Evolutionary conservation across 1,140 invertebrate species (phyloP), one percentile per base, ranked within the genome.

Genomic region (Dendrolimus kikuchii): DNA sequence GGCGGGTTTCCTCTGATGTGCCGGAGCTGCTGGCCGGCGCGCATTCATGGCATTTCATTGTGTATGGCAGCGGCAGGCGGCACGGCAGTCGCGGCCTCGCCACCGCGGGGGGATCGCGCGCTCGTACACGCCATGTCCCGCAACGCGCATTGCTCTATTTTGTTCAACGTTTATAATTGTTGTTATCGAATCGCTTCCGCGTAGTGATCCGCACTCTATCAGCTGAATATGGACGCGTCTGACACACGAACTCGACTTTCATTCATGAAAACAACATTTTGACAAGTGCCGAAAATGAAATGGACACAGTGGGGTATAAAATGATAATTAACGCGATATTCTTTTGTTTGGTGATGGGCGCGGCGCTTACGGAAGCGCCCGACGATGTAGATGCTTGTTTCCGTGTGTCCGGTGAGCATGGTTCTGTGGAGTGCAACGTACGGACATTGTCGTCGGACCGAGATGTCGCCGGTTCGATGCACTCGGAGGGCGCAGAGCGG

Each of bases 391-490:
- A 82, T 73, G 77, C 63, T 51, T 84, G 83, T 74, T 90, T 91
- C 48, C 91, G 91, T 51, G 91, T 92, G 52, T 88, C 90, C 51
- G 94, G 93, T 73, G 88, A 71, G 66, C 71, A 70, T 60, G 71
- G 71, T 68, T 53, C 55, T 53, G 86, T 90, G 75, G 87, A 88
- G 75, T 90, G 89, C 81, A 86, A 88, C 53, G 85, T 90, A 55
- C 86, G 88, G 55, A 80, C 86, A 51, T 67, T 90, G 71, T 89
- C 88, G 58, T 71, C 79, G 53, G 81, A 84, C 68, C 66, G 71
- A 51, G 70, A 84, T 43, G 76, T 81, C n/a, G 68, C 81, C 62
- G 87, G 88, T 73, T 79, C 92, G 62, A 89, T 91, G 62, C 88
- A 91, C 55, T 91, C 91, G 46, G 92, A 93, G 8, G 88, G 90